A percentile compares a stretch with the other conserved stretches of the same genome.
phyloP scores from a whole-genome alignment of 2,797 vertebrate species.

The Graptemys geographica region DNA sequence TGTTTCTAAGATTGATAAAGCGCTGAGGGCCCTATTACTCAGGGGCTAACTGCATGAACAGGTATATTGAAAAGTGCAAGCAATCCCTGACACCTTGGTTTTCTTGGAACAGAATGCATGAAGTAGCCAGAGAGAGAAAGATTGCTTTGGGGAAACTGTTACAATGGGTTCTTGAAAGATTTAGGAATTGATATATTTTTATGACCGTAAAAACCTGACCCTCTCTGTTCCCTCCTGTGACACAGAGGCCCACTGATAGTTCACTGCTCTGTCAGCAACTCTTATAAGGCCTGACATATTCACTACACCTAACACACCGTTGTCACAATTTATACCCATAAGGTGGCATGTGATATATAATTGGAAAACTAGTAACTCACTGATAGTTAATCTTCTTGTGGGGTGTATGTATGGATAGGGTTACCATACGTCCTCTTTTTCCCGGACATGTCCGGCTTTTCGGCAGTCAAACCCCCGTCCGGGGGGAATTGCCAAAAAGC shows the following conservation, averaged over 20 bases:
- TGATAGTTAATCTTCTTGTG: too few relatives aligned
- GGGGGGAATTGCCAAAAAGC: too few relatives aligned
- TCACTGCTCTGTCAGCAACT: neutral
- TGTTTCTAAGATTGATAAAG: neutral
- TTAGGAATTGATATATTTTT: neutral
- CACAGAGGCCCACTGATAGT: neutral
- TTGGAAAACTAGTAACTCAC: too few relatives aligned
- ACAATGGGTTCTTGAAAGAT: constrained; percentile 10
- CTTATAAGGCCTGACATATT: neutral
- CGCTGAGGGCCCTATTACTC: neutral
- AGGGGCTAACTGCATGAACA: neutral
- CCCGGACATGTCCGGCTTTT: too few relatives aligned
- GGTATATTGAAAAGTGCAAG: neutral
- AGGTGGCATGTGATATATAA: neutral
- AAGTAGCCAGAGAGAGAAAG: neutral
- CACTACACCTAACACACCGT: neutral
- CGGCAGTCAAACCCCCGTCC: too few relatives aligned
- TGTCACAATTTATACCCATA: neutral
- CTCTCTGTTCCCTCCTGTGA: neutral
- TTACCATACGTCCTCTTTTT: too few relatives aligned
- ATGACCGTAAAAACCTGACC: neutral
- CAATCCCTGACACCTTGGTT: neutral
- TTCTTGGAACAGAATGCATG: neutral
- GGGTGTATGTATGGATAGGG: too few relatives aligned
- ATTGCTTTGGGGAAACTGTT: neutral